A percentile compares a stretch with the other conserved stretches of the same genome.
Evolutionary conservation across 2,888 invertebrate genomes (phyloP).

Genomic region (Agrochola lychnidis): DNA sequence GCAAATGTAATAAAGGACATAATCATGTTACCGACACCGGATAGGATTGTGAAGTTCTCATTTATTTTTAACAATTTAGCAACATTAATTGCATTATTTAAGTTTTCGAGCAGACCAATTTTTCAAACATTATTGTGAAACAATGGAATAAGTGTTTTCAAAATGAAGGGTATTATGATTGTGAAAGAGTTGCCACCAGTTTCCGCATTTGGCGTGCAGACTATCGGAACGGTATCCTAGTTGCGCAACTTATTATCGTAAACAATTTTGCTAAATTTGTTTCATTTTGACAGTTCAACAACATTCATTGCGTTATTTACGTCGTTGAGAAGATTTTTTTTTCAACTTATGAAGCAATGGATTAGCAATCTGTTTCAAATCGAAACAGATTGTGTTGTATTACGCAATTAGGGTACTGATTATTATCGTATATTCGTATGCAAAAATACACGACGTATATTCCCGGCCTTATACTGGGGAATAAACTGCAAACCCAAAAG

Average conservation of each 20-base stretch:
- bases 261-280: too few species aligned
- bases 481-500: neutral
- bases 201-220: neutral
- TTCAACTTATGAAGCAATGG: too few species aligned
- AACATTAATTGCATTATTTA: neutral
- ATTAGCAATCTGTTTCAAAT: too few species aligned
- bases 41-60: neutral
- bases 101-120: neutral
- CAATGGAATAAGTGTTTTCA: neutral
- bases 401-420: too few species aligned
- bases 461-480: neutral
- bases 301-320: too few species aligned
- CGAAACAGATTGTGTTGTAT: too few species aligned
- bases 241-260: too few species aligned
- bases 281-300: too few species aligned
- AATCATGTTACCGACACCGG: too few species aligned
- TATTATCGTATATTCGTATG: neutral
- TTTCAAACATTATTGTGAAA: neutral
- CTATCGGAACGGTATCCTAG: neutral
- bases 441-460: neutral
- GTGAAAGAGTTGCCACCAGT: neutral
- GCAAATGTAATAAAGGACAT: too few species aligned
- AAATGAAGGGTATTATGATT: neutral
- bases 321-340: too few species aligned
- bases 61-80: neutral